phyloP scores from a whole-genome alignment of 2,888 invertebrate species.

The Exocentrus adspersus region DNA sequence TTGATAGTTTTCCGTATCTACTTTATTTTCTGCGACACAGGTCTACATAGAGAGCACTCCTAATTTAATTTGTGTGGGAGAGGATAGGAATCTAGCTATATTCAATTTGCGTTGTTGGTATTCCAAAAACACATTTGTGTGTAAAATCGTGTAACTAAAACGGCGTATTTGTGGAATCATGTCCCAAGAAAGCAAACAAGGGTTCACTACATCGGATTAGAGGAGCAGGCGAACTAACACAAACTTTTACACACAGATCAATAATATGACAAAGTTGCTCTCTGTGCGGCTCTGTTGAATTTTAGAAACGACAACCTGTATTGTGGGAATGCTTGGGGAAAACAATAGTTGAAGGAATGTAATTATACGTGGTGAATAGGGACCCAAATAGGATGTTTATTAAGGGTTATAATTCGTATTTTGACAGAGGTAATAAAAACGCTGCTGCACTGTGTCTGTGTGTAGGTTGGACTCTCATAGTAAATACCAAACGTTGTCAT shows the following conservation, averaged over 20 bases:
- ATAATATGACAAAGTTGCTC: slow-evolving; percentile 25
- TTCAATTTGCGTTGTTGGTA: slow-evolving; percentile 41
- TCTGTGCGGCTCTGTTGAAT: slow-evolving; percentile 19
- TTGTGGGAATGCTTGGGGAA: slow-evolving; percentile 7
- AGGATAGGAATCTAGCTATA: slow-evolving; percentile 30
- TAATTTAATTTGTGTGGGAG: slow-evolving; percentile 36
- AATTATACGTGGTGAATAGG: slow-evolving; percentile 14
- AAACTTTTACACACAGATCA: slow-evolving; percentile 33
- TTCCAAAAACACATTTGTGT: slow-evolving; percentile 37
- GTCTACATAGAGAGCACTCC: slow-evolving; percentile 24
- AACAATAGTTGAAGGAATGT: slow-evolving; percentile 23
- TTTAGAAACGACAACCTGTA: slow-evolving; percentile 18
- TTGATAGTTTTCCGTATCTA: too few relatives aligned
- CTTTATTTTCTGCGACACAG: slow-evolving; percentile 26
- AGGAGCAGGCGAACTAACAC: slow-evolving; percentile 35
- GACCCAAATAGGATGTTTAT: slow-evolving; percentile 14
- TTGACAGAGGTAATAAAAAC: neutral
- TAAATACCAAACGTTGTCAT: too few relatives aligned
- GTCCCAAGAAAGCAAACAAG: slow-evolving; percentile 43
- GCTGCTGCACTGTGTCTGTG: neutral
- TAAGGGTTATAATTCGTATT: slow-evolving; percentile 17
- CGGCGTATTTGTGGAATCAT: slow-evolving; percentile 42
- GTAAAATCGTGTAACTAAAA: slow-evolving; percentile 43
- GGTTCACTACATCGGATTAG: slow-evolving; percentile 38
- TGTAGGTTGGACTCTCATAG: too few relatives aligned